Conservation (phyloP, 2,113 vertebrate species). For the Microtus richardsoni region DNA sequence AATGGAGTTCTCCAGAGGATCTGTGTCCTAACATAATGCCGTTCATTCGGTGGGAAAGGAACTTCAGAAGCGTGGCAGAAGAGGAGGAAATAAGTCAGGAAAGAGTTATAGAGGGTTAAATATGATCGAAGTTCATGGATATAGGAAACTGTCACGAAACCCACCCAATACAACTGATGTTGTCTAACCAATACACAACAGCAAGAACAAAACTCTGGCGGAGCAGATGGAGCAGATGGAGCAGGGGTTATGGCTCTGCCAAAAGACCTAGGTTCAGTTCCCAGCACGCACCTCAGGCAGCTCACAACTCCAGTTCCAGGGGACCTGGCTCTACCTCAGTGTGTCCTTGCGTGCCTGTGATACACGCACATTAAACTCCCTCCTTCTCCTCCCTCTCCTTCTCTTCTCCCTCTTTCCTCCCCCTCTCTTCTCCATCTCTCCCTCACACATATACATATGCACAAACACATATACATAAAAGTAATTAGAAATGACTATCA, state of each 20-base stretch:
- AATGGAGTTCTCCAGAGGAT: neutral
- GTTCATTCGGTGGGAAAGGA: neutral
- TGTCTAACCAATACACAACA: neutral
- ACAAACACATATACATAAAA: neutral
- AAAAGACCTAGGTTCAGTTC: neutral
- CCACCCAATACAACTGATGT: neutral
- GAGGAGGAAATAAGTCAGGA: neutral
- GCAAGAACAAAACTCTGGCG: neutral
- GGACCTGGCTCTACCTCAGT: neutral
- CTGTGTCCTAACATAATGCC: too few species aligned
- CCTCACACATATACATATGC: too few species aligned
- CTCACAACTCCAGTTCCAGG: neutral
- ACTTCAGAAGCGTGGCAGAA: neutral
- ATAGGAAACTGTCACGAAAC: neutral
- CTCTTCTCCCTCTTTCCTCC: neutral
- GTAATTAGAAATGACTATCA: neutral
- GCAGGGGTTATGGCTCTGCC: too few species aligned
- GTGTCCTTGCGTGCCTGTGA: neutral
- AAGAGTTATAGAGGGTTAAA: too few species aligned
- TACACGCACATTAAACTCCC: neutral
- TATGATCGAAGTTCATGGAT: neutral
- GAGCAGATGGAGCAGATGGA: too few species aligned
- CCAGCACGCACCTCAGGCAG: neutral
- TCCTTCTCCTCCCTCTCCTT: neutral
- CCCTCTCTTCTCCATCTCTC: neutral